Evolutionary conservation across 2,113 vertebrate species (phyloP), one percentile per base, ranked within the genome.

Genomic region (Telmatochromis sp.): DNA sequence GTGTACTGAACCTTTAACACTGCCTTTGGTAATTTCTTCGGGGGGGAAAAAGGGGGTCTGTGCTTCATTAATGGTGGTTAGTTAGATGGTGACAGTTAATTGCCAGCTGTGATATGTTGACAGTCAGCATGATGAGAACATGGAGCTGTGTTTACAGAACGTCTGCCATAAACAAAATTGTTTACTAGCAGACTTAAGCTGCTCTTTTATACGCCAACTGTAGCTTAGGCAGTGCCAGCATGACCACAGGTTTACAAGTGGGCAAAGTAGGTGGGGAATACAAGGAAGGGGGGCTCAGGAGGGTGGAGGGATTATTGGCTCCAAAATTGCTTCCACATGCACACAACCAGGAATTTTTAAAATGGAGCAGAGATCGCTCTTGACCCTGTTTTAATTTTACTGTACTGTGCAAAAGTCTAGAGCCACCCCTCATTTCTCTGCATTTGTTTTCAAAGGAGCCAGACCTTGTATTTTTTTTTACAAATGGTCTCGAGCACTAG

Each of bases 321-420:
- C 50, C 79, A 75, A 94, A 95, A 96, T 94, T 94, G 86, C 91
- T 90, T 91, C 93, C 95, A 95, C 89, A 93, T 96, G 95, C 47
- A 71, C 47, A 50, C 85, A 87, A 93, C 83, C 80, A 79, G 79
- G 50, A 86, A 12, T 57, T 90, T 83, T 90, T 82, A 87, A 91
- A 93, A 80, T 58, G 60, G 53, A 84, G 75, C 68, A 58, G 51
- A 57, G 31, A 65, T 89, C n/a, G 14, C 28, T 82, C 45, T 35
- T 79, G 55, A 40, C 26, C 4, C 31, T 28, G 33, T 58, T 83
- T 78, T 50, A 2, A 23, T 51, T 82, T 51, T 73, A 73, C 40
- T 12, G 4, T 47, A 73, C 40, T 17, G 68, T 45, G 40, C 68
- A 45, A 7, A 45, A 17, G 68, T 73, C 13, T 73, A 42, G 68